phyloP scores from a whole-genome alignment of 2,113 vertebrate genomes.

The Callospermophilus lateralis region DNA sequence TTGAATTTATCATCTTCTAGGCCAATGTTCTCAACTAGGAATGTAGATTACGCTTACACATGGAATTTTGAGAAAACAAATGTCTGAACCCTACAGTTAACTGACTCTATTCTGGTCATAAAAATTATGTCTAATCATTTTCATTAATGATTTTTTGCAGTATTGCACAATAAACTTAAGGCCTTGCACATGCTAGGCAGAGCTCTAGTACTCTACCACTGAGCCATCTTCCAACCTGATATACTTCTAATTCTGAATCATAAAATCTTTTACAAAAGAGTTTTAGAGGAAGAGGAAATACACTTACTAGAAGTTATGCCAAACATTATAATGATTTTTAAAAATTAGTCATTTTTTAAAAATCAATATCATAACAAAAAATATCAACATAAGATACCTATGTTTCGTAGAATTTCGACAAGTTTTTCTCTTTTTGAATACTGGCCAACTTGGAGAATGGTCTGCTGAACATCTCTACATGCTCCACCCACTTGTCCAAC shows the following conservation, averaged over 20 bases:
- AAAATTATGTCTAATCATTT: not conserved
- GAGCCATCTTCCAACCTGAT: not conserved
- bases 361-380: not conserved
- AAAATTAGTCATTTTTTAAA: slow-evolving; percentile 5
- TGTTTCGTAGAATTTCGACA: slow-evolving; percentile 91
- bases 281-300: not conserved
- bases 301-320: slow-evolving; percentile 15
- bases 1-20: not conserved
- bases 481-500: slow-evolving; percentile 96
- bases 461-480: slow-evolving; percentile 95
- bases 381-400: slow-evolving; percentile 86
- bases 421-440: slow-evolving; percentile 94
- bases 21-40: not conserved
- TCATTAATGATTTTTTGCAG: not conserved
- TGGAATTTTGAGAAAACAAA: not conserved
- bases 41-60: not conserved
- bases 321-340: not conserved
- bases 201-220: not conserved
- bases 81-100: not conserved
- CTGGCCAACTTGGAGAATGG: slow-evolving; percentile 90
- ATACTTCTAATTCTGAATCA: not conserved
- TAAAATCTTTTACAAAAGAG: not conserved
- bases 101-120: not conserved
- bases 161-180: not conserved
- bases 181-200: not conserved